Evolutionary conservation across 2,888 invertebrate genomes (phyloP).

Genomic region (Drosophila seclusa): DNA sequence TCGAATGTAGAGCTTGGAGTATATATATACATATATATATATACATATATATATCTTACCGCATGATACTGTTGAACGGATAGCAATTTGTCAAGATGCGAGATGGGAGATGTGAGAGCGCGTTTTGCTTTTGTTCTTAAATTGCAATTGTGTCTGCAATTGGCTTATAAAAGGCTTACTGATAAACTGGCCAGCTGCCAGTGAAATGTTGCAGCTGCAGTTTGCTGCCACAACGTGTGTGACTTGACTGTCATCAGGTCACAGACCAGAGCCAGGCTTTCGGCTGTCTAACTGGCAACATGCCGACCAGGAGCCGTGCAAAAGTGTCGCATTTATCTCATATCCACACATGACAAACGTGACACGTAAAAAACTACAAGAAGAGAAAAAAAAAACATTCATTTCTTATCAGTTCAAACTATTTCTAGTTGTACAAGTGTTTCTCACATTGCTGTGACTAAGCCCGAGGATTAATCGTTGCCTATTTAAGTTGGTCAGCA

Average conservation of each 20-base stretch:
- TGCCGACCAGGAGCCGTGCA: conserved; percentile 31
- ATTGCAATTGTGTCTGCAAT: conserved; percentile 36
- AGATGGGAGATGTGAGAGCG: not conserved
- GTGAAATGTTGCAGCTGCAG: conserved; percentile 45
- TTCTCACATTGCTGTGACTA: conserved; percentile 21
- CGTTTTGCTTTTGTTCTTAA: conserved; percentile 17
- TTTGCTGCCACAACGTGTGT: not conserved
- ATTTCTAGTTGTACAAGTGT: conserved; percentile 39
- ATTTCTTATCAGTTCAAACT: not conserved
- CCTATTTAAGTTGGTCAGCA: conserved; percentile 29
- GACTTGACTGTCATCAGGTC: conserved; percentile 47
- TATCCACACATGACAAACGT: conserved; percentile 48
- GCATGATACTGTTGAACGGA: conserved; percentile 13
- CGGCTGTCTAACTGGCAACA: conserved; percentile 44
- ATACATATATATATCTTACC: not conserved
- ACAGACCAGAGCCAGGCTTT: conserved; percentile 34
- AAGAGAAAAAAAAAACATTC: conserved; percentile 1
- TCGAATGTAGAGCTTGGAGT: not conserved
- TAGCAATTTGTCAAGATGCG: conserved; percentile 47
- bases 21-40: too few relatives aligned
- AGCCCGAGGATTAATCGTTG: not conserved
- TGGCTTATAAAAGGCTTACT: conserved; percentile 49
- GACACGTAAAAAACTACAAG: conserved; percentile 20
- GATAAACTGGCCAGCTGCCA: conserved; percentile 57
- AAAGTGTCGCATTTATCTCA: conserved; percentile 48